These are phyloP conservation scores for Onychomys leucogaster DNA, from an alignment of 2,797 vertebrate genomes.

Conservation along the genomic window DNA sequence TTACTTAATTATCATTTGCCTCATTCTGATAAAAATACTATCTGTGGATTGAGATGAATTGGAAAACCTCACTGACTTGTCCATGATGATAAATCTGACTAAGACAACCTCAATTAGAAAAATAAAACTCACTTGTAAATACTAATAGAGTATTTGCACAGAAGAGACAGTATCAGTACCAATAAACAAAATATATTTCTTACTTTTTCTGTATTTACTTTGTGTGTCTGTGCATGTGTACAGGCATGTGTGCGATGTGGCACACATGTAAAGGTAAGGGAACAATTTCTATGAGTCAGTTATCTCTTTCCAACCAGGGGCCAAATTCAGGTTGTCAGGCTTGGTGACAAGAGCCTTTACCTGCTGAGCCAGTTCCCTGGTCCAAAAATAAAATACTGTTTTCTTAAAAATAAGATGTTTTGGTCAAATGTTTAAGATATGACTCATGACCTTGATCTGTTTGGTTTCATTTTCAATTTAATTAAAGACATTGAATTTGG, in stretches of 20 bases:
- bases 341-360: neutral
- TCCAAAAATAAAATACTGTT: neutral
- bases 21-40: neutral
- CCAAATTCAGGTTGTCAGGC: neutral
- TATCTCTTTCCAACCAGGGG: neutral
- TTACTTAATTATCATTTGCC: conserved; percentile 27
- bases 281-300: neutral
- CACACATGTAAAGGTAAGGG: too few relatives aligned
- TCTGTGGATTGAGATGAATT: neutral
- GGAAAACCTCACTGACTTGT: neutral
- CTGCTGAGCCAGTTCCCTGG: neutral
- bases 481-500: neutral
- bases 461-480: conserved; percentile 42
- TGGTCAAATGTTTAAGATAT: neutral
- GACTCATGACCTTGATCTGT: neutral
- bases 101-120: neutral
- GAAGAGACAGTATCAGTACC: neutral
- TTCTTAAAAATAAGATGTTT: neutral
- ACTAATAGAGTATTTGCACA: neutral
- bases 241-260: neutral
- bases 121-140: neutral
- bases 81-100: neutral
- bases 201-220: neutral
- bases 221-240: neutral
- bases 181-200: neutral